phyloP scores from a whole-genome alignment of 2,797 vertebrate genomes.

The Alectoris magna region DNA sequence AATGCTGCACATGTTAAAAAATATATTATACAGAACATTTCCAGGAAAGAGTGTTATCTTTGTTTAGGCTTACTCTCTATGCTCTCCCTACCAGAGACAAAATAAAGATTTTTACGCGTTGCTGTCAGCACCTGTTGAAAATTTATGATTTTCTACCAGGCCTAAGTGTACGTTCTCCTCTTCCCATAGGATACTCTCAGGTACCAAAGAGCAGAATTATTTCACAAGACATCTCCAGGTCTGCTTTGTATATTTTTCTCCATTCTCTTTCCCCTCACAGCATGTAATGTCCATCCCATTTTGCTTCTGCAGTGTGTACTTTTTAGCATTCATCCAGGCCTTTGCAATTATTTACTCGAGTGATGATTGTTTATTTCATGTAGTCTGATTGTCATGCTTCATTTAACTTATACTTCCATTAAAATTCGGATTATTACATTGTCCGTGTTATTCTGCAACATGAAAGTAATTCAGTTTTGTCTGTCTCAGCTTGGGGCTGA shows the following conservation, averaged over 20 bases:
- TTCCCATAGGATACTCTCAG: not conserved
- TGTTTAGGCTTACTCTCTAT: not conserved
- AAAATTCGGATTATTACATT: constrained; percentile 5
- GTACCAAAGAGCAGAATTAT: not conserved
- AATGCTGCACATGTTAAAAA: not conserved
- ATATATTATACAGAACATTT: not conserved
- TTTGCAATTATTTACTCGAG: not conserved
- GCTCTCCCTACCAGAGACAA: not conserved
- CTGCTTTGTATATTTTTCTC: not conserved
- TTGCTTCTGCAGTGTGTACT: not conserved
- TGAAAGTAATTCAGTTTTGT: not conserved
- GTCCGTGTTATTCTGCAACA: constrained; percentile 1
- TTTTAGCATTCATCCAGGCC: not conserved
- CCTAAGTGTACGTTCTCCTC: not conserved
- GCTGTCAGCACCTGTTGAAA: not conserved
- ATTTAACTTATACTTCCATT: not conserved
- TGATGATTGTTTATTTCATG: not conserved
- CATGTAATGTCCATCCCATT: not conserved
- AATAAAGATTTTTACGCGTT: not conserved
- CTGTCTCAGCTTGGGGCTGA: not conserved
- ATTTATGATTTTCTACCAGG: not conserved
- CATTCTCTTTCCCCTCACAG: not conserved
- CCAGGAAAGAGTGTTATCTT: not conserved
- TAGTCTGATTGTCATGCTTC: not conserved
- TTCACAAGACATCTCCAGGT: not conserved